phyloP scores from a whole-genome alignment of 2,888 invertebrate species.

The Athalia cordata region DNA sequence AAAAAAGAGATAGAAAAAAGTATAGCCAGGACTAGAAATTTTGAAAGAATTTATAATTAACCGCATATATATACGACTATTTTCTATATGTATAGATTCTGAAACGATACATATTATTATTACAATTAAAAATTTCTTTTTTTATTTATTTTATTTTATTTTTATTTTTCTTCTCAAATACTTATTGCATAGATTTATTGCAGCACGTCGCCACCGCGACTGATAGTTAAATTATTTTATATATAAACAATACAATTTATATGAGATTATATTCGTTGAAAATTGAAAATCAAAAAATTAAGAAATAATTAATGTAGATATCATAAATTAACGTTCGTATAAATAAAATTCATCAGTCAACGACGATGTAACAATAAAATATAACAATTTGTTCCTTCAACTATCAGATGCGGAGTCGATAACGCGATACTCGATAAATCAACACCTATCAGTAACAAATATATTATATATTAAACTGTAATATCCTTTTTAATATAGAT shows the following conservation, averaged over 20 bases:
- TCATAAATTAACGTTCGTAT: not conserved
- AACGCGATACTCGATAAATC: slow-evolving; percentile 29
- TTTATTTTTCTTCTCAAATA: slow-evolving; percentile 57
- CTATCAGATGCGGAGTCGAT: not conserved
- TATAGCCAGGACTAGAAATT: slow-evolving; percentile 68
- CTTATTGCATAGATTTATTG: slow-evolving; percentile 58
- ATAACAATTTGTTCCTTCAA: not conserved
- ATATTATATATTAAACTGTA: slow-evolving; percentile 68
- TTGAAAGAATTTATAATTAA: slow-evolving; percentile 58
- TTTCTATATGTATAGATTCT: slow-evolving; percentile 48
- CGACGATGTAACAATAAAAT: no score
- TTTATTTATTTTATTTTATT: slow-evolving; percentile 49
- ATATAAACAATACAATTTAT: not conserved
- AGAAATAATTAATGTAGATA: not conserved
- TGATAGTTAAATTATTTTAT: not conserved
- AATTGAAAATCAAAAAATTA: not conserved
- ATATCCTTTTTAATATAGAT: slow-evolving; percentile 63
- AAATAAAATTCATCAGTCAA: not conserved
- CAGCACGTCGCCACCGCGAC: slow-evolving; percentile 10
- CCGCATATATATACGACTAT: slow-evolving; percentile 52
- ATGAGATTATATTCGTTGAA: not conserved
- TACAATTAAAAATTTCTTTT: slow-evolving; percentile 49
- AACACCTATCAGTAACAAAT: slow-evolving; percentile 47
- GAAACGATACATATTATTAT: slow-evolving; percentile 50
- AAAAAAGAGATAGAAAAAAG: slow-evolving; percentile 43